phyloP scores from a whole-genome alignment of 2,888 invertebrate genomes.

The Hyposoter dolosus region DNA sequence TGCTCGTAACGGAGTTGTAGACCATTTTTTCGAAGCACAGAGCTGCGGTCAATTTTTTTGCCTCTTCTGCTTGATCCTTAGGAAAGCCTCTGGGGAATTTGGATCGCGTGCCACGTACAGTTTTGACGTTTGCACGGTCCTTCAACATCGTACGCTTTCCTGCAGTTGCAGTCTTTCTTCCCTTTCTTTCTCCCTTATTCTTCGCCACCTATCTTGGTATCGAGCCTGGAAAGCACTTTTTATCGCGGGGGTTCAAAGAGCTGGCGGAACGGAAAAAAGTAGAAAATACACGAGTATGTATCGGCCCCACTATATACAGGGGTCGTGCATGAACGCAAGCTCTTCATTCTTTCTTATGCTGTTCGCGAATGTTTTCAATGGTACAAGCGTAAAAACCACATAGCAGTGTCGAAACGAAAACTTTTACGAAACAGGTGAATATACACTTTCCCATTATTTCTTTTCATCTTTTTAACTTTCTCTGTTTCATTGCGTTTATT shows the following conservation, averaged over 20 bases:
- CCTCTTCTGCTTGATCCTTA: constrained; percentile 45
- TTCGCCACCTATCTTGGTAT: constrained; percentile 59
- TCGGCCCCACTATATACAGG: constrained; percentile 6
- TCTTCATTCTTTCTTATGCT: constrained; percentile 29
- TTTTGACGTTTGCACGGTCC: constrained; percentile 69
- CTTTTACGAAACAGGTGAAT: constrained; percentile 11
- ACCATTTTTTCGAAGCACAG: constrained; percentile 47
- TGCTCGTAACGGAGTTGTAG: constrained; percentile 40
- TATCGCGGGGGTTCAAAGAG: constrained; percentile 65
- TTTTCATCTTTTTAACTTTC: background rate
- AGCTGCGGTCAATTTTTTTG: constrained; percentile 66
- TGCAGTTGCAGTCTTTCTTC: constrained; percentile 13
- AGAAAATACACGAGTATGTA: constrained; percentile 29
- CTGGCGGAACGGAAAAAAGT: constrained; percentile 58
- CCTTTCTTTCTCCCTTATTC: constrained; percentile 33
- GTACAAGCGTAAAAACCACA: constrained; percentile 38
- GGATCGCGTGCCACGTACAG: constrained; percentile 71
- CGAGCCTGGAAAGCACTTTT: constrained; percentile 67
- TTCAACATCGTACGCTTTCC: constrained; percentile 47
- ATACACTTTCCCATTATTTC: constrained; percentile 26
- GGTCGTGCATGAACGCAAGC: constrained; percentile 27
- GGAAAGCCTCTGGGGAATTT: constrained; percentile 69
- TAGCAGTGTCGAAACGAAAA: constrained; percentile 57
- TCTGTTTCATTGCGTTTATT: constrained; percentile 29
- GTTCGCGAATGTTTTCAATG: constrained; percentile 53